Conservation (phyloP, 2,113 vertebrate species). For the Atherinomorus stipes region DNA sequence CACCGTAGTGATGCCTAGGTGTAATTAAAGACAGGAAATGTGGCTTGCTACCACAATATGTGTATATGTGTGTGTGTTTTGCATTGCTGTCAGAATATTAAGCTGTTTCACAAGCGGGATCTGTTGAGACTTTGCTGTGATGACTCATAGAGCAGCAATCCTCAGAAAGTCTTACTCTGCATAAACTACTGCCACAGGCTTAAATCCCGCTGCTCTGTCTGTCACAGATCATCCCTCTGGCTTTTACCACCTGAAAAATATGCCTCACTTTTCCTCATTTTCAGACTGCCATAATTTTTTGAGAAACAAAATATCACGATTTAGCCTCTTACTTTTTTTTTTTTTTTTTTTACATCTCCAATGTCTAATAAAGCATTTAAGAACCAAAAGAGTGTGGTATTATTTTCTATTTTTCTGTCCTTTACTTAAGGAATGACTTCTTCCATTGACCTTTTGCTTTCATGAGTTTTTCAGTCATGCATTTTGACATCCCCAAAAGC, state of each 20-base stretch:
- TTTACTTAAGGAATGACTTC: conserved; percentile 25
- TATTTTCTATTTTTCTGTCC: background rate
- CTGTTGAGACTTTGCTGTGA: conserved; percentile 43
- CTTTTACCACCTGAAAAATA: background rate
- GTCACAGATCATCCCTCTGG: conserved; percentile 42
- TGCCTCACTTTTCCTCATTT: background rate
- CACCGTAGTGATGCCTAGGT: conserved; percentile 30
- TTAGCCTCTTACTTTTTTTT: too few species aligned
- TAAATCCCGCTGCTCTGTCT: conserved; percentile 20
- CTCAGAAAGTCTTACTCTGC: conserved; percentile 56
- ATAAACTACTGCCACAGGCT: conserved; percentile 57
- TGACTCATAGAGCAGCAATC: conserved; percentile 64
- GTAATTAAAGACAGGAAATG: conserved; percentile 44
- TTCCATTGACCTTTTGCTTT: conserved; percentile 44
- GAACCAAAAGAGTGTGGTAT: background rate
- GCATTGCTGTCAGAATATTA: conserved; percentile 48
- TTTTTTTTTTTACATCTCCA: background rate
- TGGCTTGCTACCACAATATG: background rate
- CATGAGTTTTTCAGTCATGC: conserved; percentile 22
- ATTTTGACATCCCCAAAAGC: conserved; percentile 42
- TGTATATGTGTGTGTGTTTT: conserved; percentile 28
- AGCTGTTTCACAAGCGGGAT: conserved; percentile 48
- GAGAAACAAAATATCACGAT: background rate
- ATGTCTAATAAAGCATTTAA: background rate
- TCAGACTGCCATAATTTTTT: background rate